Percentiles rank a stretch among this genome's conserved stretches.
Evolutionary conservation across 2,113 vertebrate genomes (phyloP).

Genomic region (Erythrocercus mccallii): DNA sequence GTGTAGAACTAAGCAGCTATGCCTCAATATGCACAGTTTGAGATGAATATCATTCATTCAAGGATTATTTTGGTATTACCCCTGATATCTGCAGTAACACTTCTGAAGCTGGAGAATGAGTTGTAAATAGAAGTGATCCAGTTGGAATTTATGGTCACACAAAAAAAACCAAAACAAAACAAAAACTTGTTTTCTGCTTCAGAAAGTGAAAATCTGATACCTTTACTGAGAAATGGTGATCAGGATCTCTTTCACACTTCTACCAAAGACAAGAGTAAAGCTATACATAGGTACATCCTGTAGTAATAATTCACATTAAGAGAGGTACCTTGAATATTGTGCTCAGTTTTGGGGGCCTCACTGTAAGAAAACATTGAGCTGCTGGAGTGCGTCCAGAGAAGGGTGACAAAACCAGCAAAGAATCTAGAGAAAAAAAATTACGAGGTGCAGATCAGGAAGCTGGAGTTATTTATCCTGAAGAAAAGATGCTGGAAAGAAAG

Average conservation of each 20-base stretch:
- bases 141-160: neutral
- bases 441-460: neutral
- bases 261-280: neutral
- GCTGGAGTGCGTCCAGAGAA: neutral
- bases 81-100: neutral
- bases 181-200: neutral
- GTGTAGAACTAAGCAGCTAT: neutral
- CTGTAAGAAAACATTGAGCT: neutral
- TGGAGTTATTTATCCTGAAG: neutral
- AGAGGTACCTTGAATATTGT: neutral
- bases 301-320: neutral
- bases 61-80: neutral
- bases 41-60: neutral
- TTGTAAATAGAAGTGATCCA: neutral
- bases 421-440: neutral
- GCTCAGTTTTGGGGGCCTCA: neutral
- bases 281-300: rapidly evolving
- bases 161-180: neutral
- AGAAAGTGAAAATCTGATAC: neutral
- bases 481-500: neutral
- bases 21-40: neutral
- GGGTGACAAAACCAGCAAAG: neutral
- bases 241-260: neutral
- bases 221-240: neutral
- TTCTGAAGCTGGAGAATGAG: neutral